phyloP scores from a whole-genome alignment of 2,113 vertebrate genomes.

The Macroglossus sobrinus region DNA sequence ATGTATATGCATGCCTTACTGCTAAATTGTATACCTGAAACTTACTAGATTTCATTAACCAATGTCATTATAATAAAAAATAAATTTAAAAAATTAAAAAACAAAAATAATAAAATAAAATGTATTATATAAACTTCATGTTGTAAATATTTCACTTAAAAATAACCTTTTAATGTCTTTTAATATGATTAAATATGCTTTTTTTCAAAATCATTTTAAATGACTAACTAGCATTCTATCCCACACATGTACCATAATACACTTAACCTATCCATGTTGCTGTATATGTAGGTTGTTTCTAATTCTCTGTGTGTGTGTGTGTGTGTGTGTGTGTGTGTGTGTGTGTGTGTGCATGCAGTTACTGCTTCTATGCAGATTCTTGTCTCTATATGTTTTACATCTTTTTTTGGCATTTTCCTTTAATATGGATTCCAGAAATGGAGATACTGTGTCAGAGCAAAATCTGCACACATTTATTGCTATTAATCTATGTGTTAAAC shows the following conservation, averaged over 20 bases:
- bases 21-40: too few species aligned
- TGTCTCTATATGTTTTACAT: not conserved
- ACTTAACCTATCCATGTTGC: not conserved
- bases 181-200: not conserved
- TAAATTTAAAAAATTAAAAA: too few species aligned
- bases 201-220: not conserved
- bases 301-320: not conserved
- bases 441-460: not conserved
- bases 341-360: not conserved
- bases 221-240: not conserved
- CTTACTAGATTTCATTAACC: too few species aligned
- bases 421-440: not conserved
- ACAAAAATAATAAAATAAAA: not conserved
- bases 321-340: too few species aligned
- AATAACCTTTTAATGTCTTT: not conserved
- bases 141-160: not conserved
- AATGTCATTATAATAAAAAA: too few species aligned
- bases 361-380: not conserved
- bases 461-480: not conserved
- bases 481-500: not conserved
- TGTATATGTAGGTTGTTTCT: not conserved
- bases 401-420: not conserved
- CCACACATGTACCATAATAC: not conserved
- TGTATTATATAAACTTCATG: not conserved
- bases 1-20: too few species aligned